Evolutionary conservation across 2,888 invertebrate species (phyloP), one percentile per base, ranked within the genome.

Genomic region (Oxyteleia sp.): DNA sequence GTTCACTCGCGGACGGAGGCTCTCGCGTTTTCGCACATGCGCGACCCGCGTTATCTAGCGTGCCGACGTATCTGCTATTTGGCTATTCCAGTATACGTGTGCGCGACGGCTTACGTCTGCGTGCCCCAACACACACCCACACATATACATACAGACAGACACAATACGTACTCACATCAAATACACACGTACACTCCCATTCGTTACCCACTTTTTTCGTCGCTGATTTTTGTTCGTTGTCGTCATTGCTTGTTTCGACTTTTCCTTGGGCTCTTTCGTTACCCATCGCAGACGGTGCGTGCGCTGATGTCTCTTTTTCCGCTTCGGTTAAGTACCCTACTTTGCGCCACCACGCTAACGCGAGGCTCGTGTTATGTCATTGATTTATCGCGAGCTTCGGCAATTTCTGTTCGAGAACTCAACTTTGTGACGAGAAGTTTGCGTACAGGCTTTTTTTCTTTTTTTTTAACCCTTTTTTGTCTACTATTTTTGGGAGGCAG

Each of bases 61-160:
- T 72, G 64, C 51, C 79, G 75, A 66, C 78, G 76, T 80, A 80
- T 80, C 72, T 51, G 72, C 79, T 80, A 66, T 80, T 80, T 80
- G 49, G 72, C 72, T 80, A 72, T 72, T 71, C 64, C 57, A 66
- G 72, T 72, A 43, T 66, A 51, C 43, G 69, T 51, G 66, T 51
- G 59, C 38, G 51, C 10, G 55, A 15, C 11, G 10, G 38, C 43
- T 43, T 18, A 15, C 20, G 53, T 53, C 11, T 18, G 53, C 49
- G 16, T 57, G 13, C 38, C 26, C 69, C 53, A 23, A 41, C 66
- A 38, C 64, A 64, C 45, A n/a, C 45, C 16, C 61, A 2, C 43
- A 23, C 61, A n/a, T 3, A n/a, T n/a, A 1, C 29, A 23, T 4
- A 26, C 26, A n/a, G n/a, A n/a, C n/a, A n/a, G n/a, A n/a, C n/a